Evolutionary conservation across 1,140 invertebrate species (phyloP).

Genomic region (Drosophila nasuta): DNA sequence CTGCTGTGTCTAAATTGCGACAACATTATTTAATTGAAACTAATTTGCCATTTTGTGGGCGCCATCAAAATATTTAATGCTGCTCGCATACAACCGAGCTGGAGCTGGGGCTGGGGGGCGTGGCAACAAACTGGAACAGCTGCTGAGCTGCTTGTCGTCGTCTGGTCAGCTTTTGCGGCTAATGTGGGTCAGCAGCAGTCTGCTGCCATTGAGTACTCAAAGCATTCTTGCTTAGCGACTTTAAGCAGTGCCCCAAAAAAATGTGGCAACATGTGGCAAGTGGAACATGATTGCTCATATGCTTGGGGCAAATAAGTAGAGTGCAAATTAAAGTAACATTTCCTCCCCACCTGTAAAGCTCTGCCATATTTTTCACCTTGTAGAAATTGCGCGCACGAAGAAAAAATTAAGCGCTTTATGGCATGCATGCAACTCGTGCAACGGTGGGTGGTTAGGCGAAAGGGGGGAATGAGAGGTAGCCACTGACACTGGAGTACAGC

Average conservation of each 20-base stretch:
- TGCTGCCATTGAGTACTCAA: not conserved
- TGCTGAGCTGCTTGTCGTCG: not conserved
- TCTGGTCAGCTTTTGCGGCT: slow-evolving; percentile 8
- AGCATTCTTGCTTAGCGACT: slow-evolving; percentile 3
- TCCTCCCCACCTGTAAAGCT: slow-evolving; percentile 6
- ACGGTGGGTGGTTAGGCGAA: not conserved
- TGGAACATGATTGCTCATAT: not conserved
- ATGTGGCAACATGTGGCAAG: not conserved
- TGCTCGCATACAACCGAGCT: not conserved
- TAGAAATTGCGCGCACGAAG: slow-evolving; percentile 47
- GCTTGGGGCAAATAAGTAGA: slow-evolving; percentile 1
- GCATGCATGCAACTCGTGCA: slow-evolving; percentile 53
- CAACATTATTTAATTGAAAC: slow-evolving; percentile 83
- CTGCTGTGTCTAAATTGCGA: slow-evolving; percentile 67
- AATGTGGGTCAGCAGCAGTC: slow-evolving; percentile 46
- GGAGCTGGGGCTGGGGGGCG: slow-evolving; percentile 11
- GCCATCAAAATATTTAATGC: slow-evolving; percentile 67
- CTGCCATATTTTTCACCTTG: slow-evolving; percentile 72
- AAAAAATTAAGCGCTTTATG: slow-evolving; percentile 81
- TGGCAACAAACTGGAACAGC: slow-evolving; percentile 11
- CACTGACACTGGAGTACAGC: slow-evolving; percentile 50
- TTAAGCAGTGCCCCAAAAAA: slow-evolving; percentile 4
- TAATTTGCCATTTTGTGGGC: slow-evolving; percentile 78
- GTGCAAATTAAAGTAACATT: slow-evolving; percentile 2
- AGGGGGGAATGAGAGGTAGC: not conserved